Base-by-base conservation (phyloP, 2,888 invertebrate genomes). In the Dioctria linearis region DNA sequence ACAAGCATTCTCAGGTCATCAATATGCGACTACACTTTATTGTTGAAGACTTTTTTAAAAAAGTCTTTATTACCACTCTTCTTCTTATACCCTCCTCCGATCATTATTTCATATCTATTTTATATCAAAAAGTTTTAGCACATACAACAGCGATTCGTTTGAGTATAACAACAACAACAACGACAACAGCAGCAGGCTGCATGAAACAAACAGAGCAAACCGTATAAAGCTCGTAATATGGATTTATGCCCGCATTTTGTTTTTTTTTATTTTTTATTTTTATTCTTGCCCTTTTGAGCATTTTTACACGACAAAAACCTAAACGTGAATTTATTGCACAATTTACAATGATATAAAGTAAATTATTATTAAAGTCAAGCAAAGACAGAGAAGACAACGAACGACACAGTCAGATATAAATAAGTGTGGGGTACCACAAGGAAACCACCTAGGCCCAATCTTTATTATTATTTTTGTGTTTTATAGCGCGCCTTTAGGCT, bases 291-390 rank as follows among this genome's bases (percentile, higher is more conserved):
- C 63, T 76, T 76, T 76, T 76, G 49, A 76, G 49, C 43, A 63
- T 76, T 63, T 76, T 76, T 76, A 43, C 76, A 63, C 63, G 49
- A 49, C 46, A 43, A 25, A 25, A 63, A 43, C n/a, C 63, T 76
- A 76, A 76, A 76, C 76, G 76, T 76, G 69, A 80, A 80, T 80
- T 80, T 80, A 80, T 80, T 80, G 75, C 76, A 80, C 80, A 80
- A 80, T 80, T 76, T 80, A 78, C 80, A 80, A 80, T 80, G 80
- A 80, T 80, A 80, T 80, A 80, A 80, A 80, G 69, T 80, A 80
- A 80, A 80, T 80, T 80, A 80, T 80, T 80, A 80, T 78, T 76
- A 80, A 80, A 80, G 80, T 67, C 42, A 25, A 57, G 66, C 51
- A 46, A 42, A 43, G 49, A 76, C 25, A 78, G 61, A 39, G 49